A percentile compares a stretch with the other conserved stretches of the same genome.
Evolutionary conservation across 2,888 invertebrate genomes (phyloP).

Genomic region (Torymus auratus): DNA sequence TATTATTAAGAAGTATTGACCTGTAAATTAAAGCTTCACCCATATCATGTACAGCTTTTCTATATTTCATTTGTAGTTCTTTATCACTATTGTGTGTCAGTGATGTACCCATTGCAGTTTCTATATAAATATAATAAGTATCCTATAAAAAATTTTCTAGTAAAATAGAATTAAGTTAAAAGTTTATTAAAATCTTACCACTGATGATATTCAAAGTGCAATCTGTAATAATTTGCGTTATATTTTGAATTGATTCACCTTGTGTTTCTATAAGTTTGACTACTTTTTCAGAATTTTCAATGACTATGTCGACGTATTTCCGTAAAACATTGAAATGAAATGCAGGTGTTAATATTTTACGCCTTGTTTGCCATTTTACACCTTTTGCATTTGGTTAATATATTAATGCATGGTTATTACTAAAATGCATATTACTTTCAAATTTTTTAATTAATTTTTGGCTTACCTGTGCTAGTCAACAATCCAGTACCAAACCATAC

Average conservation of each 20-base stretch:
- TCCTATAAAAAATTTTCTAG: not conserved
- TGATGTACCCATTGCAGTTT: slow-evolving; percentile 72
- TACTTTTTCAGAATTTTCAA: slow-evolving; percentile 76
- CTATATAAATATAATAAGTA: slow-evolving; percentile 65
- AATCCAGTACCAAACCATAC: slow-evolving; percentile 40
- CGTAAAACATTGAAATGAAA: slow-evolving; percentile 75
- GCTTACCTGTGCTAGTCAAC: slow-evolving; percentile 31
- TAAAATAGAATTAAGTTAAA: not conserved
- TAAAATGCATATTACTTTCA: not conserved
- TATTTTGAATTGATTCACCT: slow-evolving; percentile 69
- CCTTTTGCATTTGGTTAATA: not conserved
- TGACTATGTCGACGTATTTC: slow-evolving; percentile 73
- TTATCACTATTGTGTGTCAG: slow-evolving; percentile 40
- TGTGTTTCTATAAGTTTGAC: slow-evolving; percentile 66
- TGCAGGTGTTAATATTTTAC: slow-evolving; percentile 44
- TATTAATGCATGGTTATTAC: not conserved
- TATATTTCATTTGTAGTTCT: slow-evolving; percentile 56
- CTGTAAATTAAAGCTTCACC: slow-evolving; percentile 48
- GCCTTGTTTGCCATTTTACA: slow-evolving; percentile 33
- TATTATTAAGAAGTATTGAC: slow-evolving; percentile 44
- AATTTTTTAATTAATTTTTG: not conserved
- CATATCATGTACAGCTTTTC: slow-evolving; percentile 56
- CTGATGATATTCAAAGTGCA: slow-evolving; percentile 83
- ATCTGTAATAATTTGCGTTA: slow-evolving; percentile 79
- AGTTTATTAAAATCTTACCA: slow-evolving; percentile 76